Base-by-base conservation (phyloP, 1,140 invertebrate species). In the Dermatophagoides farinae region DNA sequence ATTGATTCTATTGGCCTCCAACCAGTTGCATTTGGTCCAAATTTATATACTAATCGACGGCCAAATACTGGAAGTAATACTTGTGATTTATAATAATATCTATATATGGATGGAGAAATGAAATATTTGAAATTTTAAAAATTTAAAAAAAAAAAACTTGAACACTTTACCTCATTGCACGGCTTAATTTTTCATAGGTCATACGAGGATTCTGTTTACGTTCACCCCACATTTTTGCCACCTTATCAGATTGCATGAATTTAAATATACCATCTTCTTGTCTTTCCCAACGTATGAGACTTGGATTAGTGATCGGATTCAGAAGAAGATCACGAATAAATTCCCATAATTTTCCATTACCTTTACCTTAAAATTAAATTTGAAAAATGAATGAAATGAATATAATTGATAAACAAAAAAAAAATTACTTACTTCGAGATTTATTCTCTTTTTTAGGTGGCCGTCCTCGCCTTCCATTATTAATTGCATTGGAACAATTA, bases 181-280 rank as follows among this genome's bases (percentile, higher is more conserved):
- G 71, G 72, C 85, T 89, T 62, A 92, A 79, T 72, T 93, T 93
- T 70, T 91, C 88, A 69, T 91, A 93, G 18, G 84, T 90, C 88
- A 92, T 92, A 68, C 83, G 81, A 31, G 81, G 80, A 70, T 93
- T 92, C 68, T 85, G 83, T 69, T 89, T 89, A 67, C 75, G 71
- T 25, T 79, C 78, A 0, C 88, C 88, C 88, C 88, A 92, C 61
- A 89, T 75, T 67, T 85, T 81, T 1, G 88, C 87, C 1, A 92
- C 84, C 68, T 85, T 81, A 64, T 90, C 86, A n/a, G 84, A 86
- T 65, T 86, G 81, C 1, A 90, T 85, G 65, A 92, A 90, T 57
- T 86, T 81, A 73, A 92, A 92, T 62, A 85, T 83, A 0, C 86
- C 86, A 64, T 82, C 77, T 25, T 82, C 79, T 66, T 84, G 80